Evolutionary conservation across 2,113 vertebrate genomes (phyloP).

Genomic region (Lates calcarifer): DNA sequence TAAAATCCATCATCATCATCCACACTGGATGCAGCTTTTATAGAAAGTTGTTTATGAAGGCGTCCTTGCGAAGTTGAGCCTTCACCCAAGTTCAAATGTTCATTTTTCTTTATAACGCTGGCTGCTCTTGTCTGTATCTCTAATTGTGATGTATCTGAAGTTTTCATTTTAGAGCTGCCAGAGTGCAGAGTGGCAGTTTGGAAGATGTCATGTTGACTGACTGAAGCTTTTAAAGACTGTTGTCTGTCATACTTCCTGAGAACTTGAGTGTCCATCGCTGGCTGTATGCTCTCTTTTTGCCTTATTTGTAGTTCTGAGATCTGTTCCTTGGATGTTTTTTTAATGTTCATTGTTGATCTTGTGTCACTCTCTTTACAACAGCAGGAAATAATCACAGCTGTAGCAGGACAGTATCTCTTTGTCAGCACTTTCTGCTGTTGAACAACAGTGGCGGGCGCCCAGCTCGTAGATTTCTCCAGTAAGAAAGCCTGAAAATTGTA

Average conservation of each 20-base stretch:
- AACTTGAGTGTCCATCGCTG: neutral
- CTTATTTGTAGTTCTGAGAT: neutral
- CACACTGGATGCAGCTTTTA: slow-evolving; percentile 13
- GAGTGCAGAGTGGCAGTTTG: slow-evolving; percentile 7
- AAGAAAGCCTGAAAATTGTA: slow-evolving; percentile 23
- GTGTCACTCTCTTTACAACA: neutral
- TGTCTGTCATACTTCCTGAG: neutral
- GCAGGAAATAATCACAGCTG: neutral
- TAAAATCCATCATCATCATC: slow-evolving; percentile 28
- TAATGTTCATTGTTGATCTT: neutral
- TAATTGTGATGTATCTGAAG: slow-evolving; percentile 4
- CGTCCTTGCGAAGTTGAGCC: neutral
- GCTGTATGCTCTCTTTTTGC: neutral
- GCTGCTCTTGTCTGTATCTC: neutral
- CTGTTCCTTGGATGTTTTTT: neutral
- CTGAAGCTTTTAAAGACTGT: neutral
- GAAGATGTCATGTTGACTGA: slow-evolving; percentile 15
- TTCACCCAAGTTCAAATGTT: neutral
- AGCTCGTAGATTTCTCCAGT: slow-evolving; percentile 15
- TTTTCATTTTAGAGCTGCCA: slow-evolving; percentile 21
- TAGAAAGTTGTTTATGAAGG: slow-evolving; percentile 11
- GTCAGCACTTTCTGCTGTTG: slow-evolving; percentile 36
- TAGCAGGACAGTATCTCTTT: slow-evolving; percentile 2
- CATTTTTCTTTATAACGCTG: neutral
- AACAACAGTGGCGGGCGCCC: neutral